These are phyloP conservation scores for Setophaga petechia DNA, from an alignment of 2,113 vertebrate genomes.

Conservation along the genomic window DNA sequence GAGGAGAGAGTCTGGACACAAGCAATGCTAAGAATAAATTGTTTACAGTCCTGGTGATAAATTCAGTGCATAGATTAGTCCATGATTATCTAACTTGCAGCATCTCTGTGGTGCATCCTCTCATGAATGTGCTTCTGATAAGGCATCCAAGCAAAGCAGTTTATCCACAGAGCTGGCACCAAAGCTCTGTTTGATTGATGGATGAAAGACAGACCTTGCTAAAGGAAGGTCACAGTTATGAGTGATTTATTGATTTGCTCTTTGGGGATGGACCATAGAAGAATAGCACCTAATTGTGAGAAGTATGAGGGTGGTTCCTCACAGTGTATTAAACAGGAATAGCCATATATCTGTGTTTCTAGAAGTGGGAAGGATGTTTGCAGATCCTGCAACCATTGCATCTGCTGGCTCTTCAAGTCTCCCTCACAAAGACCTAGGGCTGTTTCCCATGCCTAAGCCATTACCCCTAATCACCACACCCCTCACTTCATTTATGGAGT, in stretches of 20 bases:
- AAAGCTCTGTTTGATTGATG: conserved; percentile 3
- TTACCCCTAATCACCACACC: background rate
- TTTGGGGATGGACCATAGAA: background rate
- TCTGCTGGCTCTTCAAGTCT: background rate
- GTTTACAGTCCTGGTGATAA: background rate
- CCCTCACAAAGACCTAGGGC: background rate
- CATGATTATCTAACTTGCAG: background rate
- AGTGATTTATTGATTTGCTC: background rate
- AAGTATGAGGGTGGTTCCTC: background rate
- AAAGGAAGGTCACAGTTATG: conserved; percentile 21
- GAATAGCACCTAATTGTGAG: background rate
- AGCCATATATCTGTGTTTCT: background rate
- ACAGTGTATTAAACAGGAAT: background rate
- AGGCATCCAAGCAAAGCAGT: background rate
- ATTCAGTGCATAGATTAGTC: background rate
- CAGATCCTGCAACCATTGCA: background rate
- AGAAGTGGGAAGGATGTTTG: background rate
- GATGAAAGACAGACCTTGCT: conserved; percentile 18
- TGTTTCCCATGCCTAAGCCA: background rate
- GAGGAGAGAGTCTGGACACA: background rate
- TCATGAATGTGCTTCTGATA: background rate
- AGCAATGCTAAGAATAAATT: background rate
- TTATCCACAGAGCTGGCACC: background rate
- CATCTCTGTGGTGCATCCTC: background rate
- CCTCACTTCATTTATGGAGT: background rate